Percentiles rank a stretch among this genome's conserved stretches.
phyloP scores from a whole-genome alignment of 2,797 vertebrate species.

The Poeciliopsis turneri region DNA sequence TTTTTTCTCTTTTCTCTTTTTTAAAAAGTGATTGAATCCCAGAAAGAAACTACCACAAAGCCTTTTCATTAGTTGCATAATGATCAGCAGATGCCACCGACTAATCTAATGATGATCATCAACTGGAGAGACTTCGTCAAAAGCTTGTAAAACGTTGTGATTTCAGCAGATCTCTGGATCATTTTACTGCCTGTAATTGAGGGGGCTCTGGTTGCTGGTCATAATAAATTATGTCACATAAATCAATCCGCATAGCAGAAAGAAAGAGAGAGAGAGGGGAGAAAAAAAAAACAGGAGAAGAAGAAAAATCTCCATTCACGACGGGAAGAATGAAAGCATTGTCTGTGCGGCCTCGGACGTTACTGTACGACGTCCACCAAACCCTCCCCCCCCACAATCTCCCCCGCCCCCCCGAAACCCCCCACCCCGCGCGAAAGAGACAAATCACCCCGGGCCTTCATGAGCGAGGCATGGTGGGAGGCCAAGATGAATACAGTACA shows the following conservation, averaged over 20 bases:
- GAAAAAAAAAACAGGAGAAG: slow-evolving; percentile 27
- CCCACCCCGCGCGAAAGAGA: slow-evolving; percentile 56
- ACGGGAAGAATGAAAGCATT: slow-evolving; percentile 76
- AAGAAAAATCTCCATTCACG: slow-evolving; percentile 75
- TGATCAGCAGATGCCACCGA: slow-evolving; percentile 61
- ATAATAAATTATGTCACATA: slow-evolving; percentile 78
- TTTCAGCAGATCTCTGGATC: slow-evolving; percentile 72
- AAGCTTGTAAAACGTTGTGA: slow-evolving; percentile 76
- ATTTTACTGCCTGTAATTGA: slow-evolving; percentile 71
- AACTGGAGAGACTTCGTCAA: slow-evolving; percentile 70
- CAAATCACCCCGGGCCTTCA: slow-evolving; percentile 73
- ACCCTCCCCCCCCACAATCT: too few species aligned
- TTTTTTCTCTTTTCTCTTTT: slow-evolving; percentile 41
- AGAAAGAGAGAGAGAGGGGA: neutral
- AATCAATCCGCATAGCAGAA: slow-evolving; percentile 67
- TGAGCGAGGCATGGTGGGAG: slow-evolving; percentile 73
- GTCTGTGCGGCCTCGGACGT: slow-evolving; percentile 68
- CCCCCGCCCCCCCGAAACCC: too few species aligned
- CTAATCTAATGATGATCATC: slow-evolving; percentile 79
- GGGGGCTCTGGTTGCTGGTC: slow-evolving; percentile 63
- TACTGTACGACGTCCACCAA: slow-evolving; percentile 52
- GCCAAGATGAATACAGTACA: slow-evolving; percentile 74
- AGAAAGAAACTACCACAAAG: slow-evolving; percentile 70
- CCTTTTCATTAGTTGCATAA: slow-evolving; percentile 75
- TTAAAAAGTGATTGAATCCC: slow-evolving; percentile 70